Base-by-base conservation (phyloP, 2,888 invertebrate genomes). In the Harpagoxenus sublaevis region DNA sequence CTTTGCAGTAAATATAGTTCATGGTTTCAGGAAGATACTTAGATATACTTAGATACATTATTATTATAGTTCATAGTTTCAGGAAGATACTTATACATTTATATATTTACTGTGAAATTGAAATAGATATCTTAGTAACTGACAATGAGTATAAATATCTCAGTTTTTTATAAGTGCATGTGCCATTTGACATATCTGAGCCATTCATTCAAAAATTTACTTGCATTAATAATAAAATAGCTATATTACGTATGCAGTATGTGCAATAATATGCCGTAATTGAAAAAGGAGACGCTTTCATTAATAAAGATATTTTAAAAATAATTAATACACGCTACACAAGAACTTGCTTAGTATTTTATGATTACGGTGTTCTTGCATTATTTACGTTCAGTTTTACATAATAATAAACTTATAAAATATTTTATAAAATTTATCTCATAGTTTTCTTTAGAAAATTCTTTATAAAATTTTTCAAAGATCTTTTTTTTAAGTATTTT, bases 1-100 rank as follows among this genome's bases (percentile, higher is more conserved):
- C 42, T 28, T 78, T 28, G 57, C n/a, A 35, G 10, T 23, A 51
- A 63, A 68, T 78, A n/a, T 39, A 66, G 18, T 3, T 77, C 12
- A 39, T n/a, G n/a, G n/a, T 77, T 39, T 66, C 1, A 12, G 12
- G 12, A 35, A 4, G 35, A 45, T 57, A 70, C 15, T 23, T 68
- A 42, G n/a, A n/a, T n/a, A n/a, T n/a, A n/a, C n/a, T n/a, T n/a
- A n/a, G n/a, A n/a, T n/a, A n/a, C n/a, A n/a, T n/a, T n/a, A n/a
- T n/a, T n/a, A n/a, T n/a, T n/a, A n/a, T n/a, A n/a, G n/a, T n/a
- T n/a, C n/a, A n/a, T n/a, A n/a, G n/a, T 77, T 39, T 66, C 1
- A 12, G 12, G 12, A 35, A 4, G 35, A 45, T 57, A 70, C 15
- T 23, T 68, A 42, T 1, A 31, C 6, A 5, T 57, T 70, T 45